A percentile compares a stretch with the other conserved stretches of the same genome.
Evolutionary conservation across 2,888 invertebrate species (phyloP).

Genomic region (Drosophila borborema): DNA sequence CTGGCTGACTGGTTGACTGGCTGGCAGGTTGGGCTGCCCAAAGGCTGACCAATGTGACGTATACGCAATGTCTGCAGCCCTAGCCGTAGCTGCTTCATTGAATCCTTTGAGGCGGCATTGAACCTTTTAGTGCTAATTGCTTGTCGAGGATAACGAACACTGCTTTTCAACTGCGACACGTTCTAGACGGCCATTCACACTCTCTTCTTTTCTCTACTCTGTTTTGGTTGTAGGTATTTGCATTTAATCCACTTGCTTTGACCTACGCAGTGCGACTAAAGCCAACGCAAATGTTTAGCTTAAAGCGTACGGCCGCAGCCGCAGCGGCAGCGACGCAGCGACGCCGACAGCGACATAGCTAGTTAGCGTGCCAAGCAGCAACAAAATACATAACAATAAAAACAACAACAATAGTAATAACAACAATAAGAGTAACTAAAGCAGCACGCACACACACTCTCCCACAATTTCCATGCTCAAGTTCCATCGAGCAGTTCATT

Average conservation of each 20-base stretch:
- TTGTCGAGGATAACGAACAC: constrained; percentile 61
- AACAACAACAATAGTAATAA: constrained; percentile 10
- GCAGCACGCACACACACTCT: constrained; percentile 20
- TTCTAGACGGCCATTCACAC: constrained; percentile 3
- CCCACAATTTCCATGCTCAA: constrained; percentile 8
- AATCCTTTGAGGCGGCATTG: constrained; percentile 55
- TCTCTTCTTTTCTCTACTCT: background rate
- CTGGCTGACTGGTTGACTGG: background rate
- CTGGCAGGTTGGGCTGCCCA: background rate
- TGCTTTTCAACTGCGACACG: constrained; percentile 14
- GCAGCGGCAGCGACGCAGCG: constrained; percentile 32
- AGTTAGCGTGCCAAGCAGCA: constrained; percentile 55
- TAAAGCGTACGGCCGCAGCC: constrained; percentile 56
- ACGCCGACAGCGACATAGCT: constrained; percentile 34
- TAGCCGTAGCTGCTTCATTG: constrained; percentile 20
- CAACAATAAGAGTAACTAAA: constrained; percentile 9
- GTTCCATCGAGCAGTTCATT: constrained; percentile 5
- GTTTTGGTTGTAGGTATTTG: constrained; percentile 22
- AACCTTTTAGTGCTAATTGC: constrained; percentile 70
- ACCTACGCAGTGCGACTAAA: constrained; percentile 77
- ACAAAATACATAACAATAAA: constrained; percentile 20
- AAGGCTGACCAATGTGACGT: constrained; percentile 54
- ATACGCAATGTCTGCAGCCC: constrained; percentile 51
- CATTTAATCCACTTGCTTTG: constrained; percentile 79
- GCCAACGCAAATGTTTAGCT: constrained; percentile 60